These are phyloP conservation scores for Cyprinodon variegatus DNA, from an alignment of 2,113 vertebrate genomes.

Conservation along the genomic window DNA sequence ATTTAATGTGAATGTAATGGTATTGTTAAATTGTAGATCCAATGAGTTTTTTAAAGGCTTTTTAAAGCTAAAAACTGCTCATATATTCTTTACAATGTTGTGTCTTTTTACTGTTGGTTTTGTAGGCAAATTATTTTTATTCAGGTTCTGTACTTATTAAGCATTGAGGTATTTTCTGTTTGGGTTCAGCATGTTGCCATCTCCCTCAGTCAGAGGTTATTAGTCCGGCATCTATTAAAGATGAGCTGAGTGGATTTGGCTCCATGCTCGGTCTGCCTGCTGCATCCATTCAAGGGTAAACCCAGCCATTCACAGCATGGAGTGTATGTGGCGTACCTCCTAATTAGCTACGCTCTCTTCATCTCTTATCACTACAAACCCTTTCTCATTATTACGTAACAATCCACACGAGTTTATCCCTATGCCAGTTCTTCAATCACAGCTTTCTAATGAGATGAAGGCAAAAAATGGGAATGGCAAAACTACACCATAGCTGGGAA, in stretches of 20 bases:
- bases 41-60: no score
- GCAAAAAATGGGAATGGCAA: slow-evolving; percentile 21
- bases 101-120: no score
- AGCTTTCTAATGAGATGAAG: slow-evolving; percentile 46
- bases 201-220: slow-evolving; percentile 22
- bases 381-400: slow-evolving; percentile 35
- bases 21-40: no score
- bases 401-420: slow-evolving; percentile 25
- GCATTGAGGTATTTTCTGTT: neutral
- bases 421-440: slow-evolving; percentile 22
- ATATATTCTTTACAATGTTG: no score
- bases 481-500: slow-evolving; percentile 33
- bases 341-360: slow-evolving; percentile 4
- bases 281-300: slow-evolving; percentile 51
- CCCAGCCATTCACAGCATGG: slow-evolving; percentile 16
- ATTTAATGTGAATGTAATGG: no score
- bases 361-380: slow-evolving; percentile 26
- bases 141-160: no score
- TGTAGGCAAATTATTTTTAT: no score
- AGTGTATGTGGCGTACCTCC: neutral
- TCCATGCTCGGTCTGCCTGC: slow-evolving; percentile 48
- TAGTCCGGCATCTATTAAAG: slow-evolving; percentile 54
- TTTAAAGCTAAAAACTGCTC: no score
- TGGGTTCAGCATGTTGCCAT: slow-evolving; percentile 16
- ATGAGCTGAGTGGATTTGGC: slow-evolving; percentile 46